A percentile compares a stretch with the other conserved stretches of the same genome.
phyloP scores from a whole-genome alignment of 2,113 vertebrate genomes.

The Amia ocellicauda region DNA sequence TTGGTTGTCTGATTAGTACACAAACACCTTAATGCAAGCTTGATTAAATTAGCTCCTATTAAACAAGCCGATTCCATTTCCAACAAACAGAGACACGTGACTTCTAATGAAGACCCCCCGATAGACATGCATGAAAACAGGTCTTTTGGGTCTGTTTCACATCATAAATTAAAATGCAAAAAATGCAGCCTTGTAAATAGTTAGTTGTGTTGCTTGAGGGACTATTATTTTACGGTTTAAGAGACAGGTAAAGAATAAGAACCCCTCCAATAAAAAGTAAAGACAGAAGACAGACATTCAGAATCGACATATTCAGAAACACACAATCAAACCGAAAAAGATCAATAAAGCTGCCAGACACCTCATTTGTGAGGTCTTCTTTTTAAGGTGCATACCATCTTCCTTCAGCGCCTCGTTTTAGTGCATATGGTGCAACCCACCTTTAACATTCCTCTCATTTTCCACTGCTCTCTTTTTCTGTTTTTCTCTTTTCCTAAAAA shows the following conservation, averaged over 20 bases:
- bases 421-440: neutral
- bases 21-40: too few relatives aligned
- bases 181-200: too few relatives aligned
- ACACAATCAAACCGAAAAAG: neutral
- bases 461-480: neutral
- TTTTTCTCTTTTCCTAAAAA: neutral
- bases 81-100: too few relatives aligned
- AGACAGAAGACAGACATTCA: neutral
- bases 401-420: neutral
- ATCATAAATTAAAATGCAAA: too few relatives aligned
- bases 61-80: too few relatives aligned
- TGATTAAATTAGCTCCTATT: too few relatives aligned
- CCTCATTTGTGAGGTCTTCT: neutral
- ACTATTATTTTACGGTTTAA: too few relatives aligned
- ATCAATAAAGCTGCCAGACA: neutral
- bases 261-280: neutral
- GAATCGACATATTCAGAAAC: neutral
- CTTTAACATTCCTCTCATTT: neutral
- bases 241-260: neutral
- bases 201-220: too few relatives aligned
- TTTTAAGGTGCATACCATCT: slow-evolving; percentile 9
- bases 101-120: too few relatives aligned
- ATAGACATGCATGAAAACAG: too few relatives aligned
- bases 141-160: too few relatives aligned
- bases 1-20: too few relatives aligned